Evolutionary conservation across 2,888 invertebrate species (phyloP).

Genomic region (Aspidiotus rigidus): DNA sequence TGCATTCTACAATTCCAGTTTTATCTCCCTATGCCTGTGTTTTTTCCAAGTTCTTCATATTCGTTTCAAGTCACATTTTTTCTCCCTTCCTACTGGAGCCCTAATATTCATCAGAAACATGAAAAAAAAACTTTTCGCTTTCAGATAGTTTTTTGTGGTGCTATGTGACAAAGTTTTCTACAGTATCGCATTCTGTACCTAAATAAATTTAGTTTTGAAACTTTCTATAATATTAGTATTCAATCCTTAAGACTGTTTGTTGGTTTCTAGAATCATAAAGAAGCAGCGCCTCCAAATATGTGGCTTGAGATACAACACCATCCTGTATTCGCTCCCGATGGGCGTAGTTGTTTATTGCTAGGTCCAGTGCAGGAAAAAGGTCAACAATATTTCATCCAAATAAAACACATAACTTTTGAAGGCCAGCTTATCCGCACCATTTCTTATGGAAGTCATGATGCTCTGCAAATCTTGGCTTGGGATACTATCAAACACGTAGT

Average conservation of each 20-base stretch:
- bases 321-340: conserved; percentile 74
- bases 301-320: conserved; percentile 79
- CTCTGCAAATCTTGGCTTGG: conserved; percentile 71
- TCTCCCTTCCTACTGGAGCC: too few species aligned
- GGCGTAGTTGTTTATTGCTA: conserved; percentile 70
- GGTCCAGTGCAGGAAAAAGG: conserved; percentile 71
- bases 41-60: too few species aligned
- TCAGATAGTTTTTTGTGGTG: too few species aligned
- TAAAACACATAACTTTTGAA: conserved; percentile 69
- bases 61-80: too few species aligned
- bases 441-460: conserved; percentile 78
- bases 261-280: conserved; percentile 60
- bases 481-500: conserved; percentile 73
- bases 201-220: too few species aligned
- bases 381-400: conserved; percentile 76
- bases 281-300: conserved; percentile 70
- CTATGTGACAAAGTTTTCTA: too few species aligned
- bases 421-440: conserved; percentile 75
- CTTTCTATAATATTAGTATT: too few species aligned
- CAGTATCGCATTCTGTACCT: too few species aligned
- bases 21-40: too few species aligned
- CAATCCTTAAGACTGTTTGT: background rate
- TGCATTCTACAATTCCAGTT: too few species aligned
- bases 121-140: too few species aligned
- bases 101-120: too few species aligned